Evolutionary conservation across 2,113 vertebrate species (phyloP), one percentile per base, ranked within the genome.

Genomic region (Lutjanus erythropterus): DNA sequence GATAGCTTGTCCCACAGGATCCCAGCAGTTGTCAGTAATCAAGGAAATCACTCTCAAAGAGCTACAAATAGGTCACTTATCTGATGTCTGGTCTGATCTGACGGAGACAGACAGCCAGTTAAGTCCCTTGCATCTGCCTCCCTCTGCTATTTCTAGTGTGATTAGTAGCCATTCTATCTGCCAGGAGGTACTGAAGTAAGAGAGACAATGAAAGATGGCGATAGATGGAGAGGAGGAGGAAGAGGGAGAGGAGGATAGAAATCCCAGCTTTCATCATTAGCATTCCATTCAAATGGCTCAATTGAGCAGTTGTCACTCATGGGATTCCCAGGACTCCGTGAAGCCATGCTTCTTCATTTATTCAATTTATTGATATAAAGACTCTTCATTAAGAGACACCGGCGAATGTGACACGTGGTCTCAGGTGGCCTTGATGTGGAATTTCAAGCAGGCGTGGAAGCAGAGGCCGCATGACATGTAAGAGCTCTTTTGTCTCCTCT

Each of bases 11-110:
- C 91, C 92, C 88, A 72, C 69, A 75, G 91, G 91, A 89, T 84
- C 74, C 66, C 88, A 80, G 75, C 86, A 75, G 92, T 93, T 93
- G 91, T 94, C 94, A 93, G 90, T 87, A 94, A 93, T 94, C 89
- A 93, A 90, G 90, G 86, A 91, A 93, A 93, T 93, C 84, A 88
- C 86, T 90, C 82, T 92, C 78, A 90, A 87, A 92, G 81, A 83
- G 82, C 88, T 84, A 90, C 91, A 94, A 93, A 94, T 92, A 84
- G 92, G 92, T 93, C 91, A 93, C 86, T 91, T 93, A 93, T 91
- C 88, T 92, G 73, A 90, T 86, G 90, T 84, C 86, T 86, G 90
- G 64, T 88, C 77, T 86, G 89, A 90, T 89, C 71, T 83, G 87
- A 87, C 82, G 9, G 83, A 82, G 75, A 88, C 66, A 87, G 88